Conservation (phyloP, 2,888 invertebrate species). For the Uropetala carovei region DNA sequence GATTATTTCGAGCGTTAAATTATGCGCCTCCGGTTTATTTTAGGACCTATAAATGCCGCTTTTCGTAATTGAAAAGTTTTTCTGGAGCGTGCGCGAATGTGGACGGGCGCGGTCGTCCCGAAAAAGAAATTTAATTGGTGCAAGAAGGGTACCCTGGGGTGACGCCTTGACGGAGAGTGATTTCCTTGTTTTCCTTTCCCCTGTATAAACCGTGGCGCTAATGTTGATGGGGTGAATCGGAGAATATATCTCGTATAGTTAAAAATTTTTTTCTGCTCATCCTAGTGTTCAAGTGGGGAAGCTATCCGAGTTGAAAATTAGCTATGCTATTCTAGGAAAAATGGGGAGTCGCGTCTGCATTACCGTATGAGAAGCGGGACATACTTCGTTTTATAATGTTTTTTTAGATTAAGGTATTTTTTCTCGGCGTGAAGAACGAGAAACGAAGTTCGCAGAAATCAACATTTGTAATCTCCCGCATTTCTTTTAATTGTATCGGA, state of each 20-base stretch:
- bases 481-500: constrained; percentile 34
- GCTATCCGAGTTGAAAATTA: not conserved
- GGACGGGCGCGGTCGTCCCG: not conserved
- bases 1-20: constrained; percentile 57
- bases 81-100: constrained; percentile 35
- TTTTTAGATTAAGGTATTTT: not conserved
- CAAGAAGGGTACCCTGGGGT: not conserved
- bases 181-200: not conserved
- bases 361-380: not conserved
- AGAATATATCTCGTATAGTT: not conserved
- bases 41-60: constrained; percentile 31
- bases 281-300: not conserved
- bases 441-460: not conserved
- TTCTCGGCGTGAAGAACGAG: not conserved
- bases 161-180: constrained; percentile 4
- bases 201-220: not conserved
- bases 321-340: not conserved
- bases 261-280: not conserved
- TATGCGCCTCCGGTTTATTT: constrained; percentile 55
- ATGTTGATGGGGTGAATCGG: constrained; percentile 4
- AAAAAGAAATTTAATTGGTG: constrained; percentile 39
- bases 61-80: constrained; percentile 54
- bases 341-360: not conserved
- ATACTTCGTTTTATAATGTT: not conserved
- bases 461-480: not conserved